Evolutionary conservation across 1,140 invertebrate species (phyloP), one percentile per base, ranked within the genome.

Genomic region (Dufourea novaeangliae): DNA sequence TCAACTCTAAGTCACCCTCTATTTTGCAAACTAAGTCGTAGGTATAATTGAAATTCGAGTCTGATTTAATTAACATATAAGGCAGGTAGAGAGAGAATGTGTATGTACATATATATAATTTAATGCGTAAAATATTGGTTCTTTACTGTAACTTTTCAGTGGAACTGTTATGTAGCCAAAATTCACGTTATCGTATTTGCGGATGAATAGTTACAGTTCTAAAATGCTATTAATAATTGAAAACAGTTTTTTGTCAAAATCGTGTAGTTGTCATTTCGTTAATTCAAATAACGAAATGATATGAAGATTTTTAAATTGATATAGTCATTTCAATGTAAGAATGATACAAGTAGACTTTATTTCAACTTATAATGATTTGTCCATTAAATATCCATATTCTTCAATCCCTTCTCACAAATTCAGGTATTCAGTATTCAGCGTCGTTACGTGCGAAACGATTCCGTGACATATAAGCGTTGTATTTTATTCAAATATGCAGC

Each of bases 1-100:
- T 83, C 74, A 84, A 86, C 76, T 90, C 87, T 86, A 87, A 90
- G 88, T 90, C 88, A 89, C 84, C 80, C 78, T 86, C 81, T 84
- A 88, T 84, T 71, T 87, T 85, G 75, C 79, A 86, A 86, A 85
- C 80, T 76, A 85, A 90, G 83, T 88, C 79, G 52, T 77, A 86
- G 78, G 1, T 75, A 56, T 86, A 84, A 84, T 69, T 78, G 14
- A 78, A 68, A 66, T 68, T 63, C 56, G 75, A 84, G 82, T 85
- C 73, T 85, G 70, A 84, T 80, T 71, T 56, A 78, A 66, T 73
- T 80, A 83, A 74, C 27, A 44, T 57, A 46, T 80, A 78, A 57
- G 41, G n/a, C 52, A 84, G 63, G 39, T 71, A 57, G 27, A 34
- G 70, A 62, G 66, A 69, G 62, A 57, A 80, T 66, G 56, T 62